Percentiles rank a stretch among this genome's conserved stretches.
Evolutionary conservation across 2,888 invertebrate genomes (phyloP).

Genomic region (Sialis fuliginosa): DNA sequence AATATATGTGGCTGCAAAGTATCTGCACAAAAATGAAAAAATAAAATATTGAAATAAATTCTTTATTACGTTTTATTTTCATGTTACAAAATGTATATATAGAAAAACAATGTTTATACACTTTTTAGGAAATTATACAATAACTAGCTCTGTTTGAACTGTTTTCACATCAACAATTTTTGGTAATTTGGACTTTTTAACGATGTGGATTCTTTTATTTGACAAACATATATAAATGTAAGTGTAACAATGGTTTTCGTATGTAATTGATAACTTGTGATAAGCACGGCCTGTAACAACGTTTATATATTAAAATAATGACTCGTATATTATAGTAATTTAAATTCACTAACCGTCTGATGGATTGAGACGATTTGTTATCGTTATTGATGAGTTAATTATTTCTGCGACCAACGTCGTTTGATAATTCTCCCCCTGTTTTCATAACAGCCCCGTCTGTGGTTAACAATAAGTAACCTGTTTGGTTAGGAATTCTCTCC

Average conservation of each 20-base stretch:
- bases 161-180: conserved; percentile 1
- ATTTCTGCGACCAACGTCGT: conserved; percentile 74
- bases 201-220: conserved; percentile 70
- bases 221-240: conserved; percentile 80
- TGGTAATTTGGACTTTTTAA: conserved; percentile 32
- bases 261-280: conserved; percentile 67
- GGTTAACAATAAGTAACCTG: conserved; percentile 64
- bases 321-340: not conserved
- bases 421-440: conserved; percentile 78
- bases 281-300: conserved; percentile 37
- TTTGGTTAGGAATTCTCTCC: conserved; percentile 51
- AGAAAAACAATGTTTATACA: too few relatives aligned
- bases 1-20: too few relatives aligned
- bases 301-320: not conserved
- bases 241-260: conserved; percentile 69
- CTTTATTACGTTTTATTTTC: too few relatives aligned
- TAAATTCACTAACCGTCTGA: not conserved
- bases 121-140: not conserved
- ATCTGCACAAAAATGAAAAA: too few relatives aligned
- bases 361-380: conserved; percentile 25
- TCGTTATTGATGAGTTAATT: conserved; percentile 52
- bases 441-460: conserved; percentile 81
- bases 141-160: conserved; percentile 2
- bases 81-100: not conserved
- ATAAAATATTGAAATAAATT: too few relatives aligned